A percentile compares a stretch with the other conserved stretches of the same genome.
Conservation (phyloP, 2,797 vertebrate species). For the Chaunax sp. region DNA sequence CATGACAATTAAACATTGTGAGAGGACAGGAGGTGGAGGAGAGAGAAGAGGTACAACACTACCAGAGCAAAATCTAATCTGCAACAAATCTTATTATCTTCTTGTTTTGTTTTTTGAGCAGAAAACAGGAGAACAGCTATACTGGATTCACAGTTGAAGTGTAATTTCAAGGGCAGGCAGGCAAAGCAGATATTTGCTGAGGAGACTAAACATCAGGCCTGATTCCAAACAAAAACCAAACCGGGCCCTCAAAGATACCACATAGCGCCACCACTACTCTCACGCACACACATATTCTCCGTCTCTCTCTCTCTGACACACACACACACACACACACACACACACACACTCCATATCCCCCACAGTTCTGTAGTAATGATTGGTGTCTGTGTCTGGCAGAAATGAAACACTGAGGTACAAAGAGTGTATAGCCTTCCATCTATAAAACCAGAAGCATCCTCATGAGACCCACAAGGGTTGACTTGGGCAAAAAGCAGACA, state of each 20-base stretch:
- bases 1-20: not conserved
- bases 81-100: conserved; percentile 26
- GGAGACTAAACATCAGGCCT: conserved; percentile 81
- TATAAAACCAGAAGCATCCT: conserved; percentile 79
- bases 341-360: conserved; percentile 63
- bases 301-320: conserved; percentile 11
- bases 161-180: conserved; percentile 71
- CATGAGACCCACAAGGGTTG: conserved; percentile 69
- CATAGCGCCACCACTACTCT: conserved; percentile 81
- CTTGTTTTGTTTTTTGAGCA: conserved; percentile 30
- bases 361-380: conserved; percentile 83
- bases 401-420: conserved; percentile 81
- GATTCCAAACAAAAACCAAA: conserved; percentile 82
- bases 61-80: conserved; percentile 3
- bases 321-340: conserved; percentile 31
- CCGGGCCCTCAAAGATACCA: conserved; percentile 77
- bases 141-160: conserved; percentile 59
- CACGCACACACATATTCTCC: conserved; percentile 62
- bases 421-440: conserved; percentile 73
- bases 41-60: not conserved
- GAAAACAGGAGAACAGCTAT: conserved; percentile 51
- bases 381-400: conserved; percentile 81
- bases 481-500: conserved; percentile 72
- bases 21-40: conserved; percentile 6
- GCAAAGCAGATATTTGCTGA: conserved; percentile 81